These are phyloP conservation scores for Yponomeuta cagnagella DNA, from an alignment of 2,888 invertebrate genomes.

Conservation along the genomic window DNA sequence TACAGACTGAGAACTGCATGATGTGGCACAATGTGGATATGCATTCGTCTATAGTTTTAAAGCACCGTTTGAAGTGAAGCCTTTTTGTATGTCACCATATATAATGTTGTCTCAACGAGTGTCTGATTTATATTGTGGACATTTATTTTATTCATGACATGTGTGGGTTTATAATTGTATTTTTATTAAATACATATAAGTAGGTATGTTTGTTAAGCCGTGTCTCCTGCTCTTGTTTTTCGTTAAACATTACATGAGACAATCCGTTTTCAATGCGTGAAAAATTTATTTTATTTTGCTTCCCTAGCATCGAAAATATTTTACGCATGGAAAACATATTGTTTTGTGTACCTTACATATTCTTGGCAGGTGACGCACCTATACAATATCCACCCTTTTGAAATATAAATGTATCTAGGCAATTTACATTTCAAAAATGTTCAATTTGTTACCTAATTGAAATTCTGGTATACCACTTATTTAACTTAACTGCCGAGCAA, in stretches of 20 bases:
- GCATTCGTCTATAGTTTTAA: constrained; percentile 50
- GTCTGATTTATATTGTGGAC: constrained; percentile 28
- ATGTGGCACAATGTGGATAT: constrained; percentile 57
- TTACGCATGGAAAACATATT: no score
- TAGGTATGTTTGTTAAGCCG: neutral
- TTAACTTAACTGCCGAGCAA: neutral
- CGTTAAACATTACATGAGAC: no score
- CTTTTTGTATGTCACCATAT: constrained; percentile 44
- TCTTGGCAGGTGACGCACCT: no score
- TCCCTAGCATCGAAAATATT: no score
- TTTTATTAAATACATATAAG: neutral
- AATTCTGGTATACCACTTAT: neutral
- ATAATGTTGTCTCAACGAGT: constrained; percentile 23
- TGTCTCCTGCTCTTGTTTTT: no score
- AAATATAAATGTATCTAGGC: neutral
- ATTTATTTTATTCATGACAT: neutral
- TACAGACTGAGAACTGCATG: constrained; percentile 59
- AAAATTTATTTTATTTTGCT: no score
- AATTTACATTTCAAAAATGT: neutral
- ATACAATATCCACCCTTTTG: neutral
- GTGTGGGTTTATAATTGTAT: neutral
- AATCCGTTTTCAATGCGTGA: no score
- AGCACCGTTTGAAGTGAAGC: constrained; percentile 52
- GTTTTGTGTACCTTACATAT: no score
- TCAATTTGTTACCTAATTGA: neutral